phyloP scores from a whole-genome alignment of 2,888 invertebrate species.

The Anaspis maculata region DNA sequence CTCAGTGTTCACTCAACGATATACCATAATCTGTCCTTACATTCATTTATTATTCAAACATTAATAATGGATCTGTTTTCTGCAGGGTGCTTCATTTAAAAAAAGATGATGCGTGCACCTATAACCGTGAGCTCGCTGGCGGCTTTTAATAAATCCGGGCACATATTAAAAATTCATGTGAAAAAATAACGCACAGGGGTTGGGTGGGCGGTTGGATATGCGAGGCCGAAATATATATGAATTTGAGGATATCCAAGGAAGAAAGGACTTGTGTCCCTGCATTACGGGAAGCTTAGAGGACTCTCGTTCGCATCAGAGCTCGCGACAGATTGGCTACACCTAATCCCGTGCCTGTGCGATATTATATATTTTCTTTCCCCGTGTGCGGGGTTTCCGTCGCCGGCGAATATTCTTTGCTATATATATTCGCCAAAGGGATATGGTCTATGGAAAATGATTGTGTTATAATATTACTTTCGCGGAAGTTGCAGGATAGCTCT shows the following conservation, averaged over 20 bases:
- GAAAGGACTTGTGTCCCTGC: conserved; percentile 28
- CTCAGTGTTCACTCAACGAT: no score
- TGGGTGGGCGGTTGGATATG: background rate
- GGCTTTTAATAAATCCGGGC: no score
- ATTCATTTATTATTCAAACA: no score
- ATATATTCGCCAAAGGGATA: conserved; percentile 8
- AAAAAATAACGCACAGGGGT: conserved; percentile 4
- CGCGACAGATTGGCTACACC: conserved; percentile 40
- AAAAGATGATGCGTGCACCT: no score
- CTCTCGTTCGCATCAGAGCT: conserved; percentile 35
- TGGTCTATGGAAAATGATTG: conserved; percentile 15
- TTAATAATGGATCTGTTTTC: no score
- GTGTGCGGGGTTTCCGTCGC: conserved; percentile 8
- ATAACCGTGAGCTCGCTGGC: no score
- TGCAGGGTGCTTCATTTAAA: no score
- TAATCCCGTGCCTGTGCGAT: conserved; percentile 40
- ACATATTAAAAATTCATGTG: conserved; percentile 15
- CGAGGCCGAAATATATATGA: conserved; percentile 7
- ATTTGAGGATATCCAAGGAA: conserved; percentile 9
- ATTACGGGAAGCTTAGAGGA: conserved; percentile 32
- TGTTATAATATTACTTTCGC: conserved; percentile 6
- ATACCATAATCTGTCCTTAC: no score
- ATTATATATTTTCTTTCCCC: conserved; percentile 33
- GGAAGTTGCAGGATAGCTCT: conserved; percentile 1
- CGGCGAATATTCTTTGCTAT: no score